A percentile compares a stretch with the other conserved stretches of the same genome.
These are phyloP conservation scores for Zaprionus lachaisei DNA, from an alignment of 1,140 invertebrate genomes.

Conservation along the genomic window DNA sequence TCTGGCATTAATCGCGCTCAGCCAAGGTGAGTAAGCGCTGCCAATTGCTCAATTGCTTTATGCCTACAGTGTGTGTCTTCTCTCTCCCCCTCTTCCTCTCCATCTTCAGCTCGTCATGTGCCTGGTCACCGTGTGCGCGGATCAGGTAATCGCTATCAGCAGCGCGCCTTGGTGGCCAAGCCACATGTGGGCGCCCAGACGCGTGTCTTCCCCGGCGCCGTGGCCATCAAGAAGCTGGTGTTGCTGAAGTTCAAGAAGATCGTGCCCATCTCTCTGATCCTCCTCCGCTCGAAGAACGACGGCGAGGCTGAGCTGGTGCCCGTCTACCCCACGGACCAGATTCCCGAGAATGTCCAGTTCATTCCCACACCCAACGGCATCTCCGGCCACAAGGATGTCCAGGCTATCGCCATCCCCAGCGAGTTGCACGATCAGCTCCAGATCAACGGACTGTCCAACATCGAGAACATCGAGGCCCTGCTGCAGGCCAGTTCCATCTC, in stretches of 20 bases:
- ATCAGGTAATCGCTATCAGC: slow-evolving; percentile 29
- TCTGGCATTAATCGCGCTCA: slow-evolving; percentile 54
- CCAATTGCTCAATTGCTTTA: not conserved
- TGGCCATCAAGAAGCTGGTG: slow-evolving; percentile 81
- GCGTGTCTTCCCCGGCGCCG: slow-evolving; percentile 76
- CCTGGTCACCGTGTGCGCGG: slow-evolving; percentile 46
- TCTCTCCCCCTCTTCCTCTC: not conserved
- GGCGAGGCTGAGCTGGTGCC: slow-evolving; percentile 80
- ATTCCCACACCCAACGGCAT: slow-evolving; percentile 81
- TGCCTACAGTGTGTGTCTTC: not conserved
- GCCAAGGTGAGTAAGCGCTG: slow-evolving; percentile 56
- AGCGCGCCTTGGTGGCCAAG: slow-evolving; percentile 60
- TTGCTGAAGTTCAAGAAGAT: slow-evolving; percentile 82
- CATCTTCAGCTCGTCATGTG: slow-evolving; percentile 55
- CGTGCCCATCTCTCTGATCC: slow-evolving; percentile 76
- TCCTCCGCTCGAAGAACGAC: slow-evolving; percentile 75
- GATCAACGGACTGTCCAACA: slow-evolving; percentile 70
- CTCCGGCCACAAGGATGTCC: slow-evolving; percentile 78
- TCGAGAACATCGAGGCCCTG: slow-evolving; percentile 78
- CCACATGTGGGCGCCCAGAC: slow-evolving; percentile 59
- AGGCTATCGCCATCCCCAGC: slow-evolving; percentile 78
- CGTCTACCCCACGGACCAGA: slow-evolving; percentile 79
- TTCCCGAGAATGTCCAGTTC: slow-evolving; percentile 78
- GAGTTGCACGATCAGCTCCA: slow-evolving; percentile 79
- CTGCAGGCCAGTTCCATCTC: slow-evolving; percentile 71